Evolutionary conservation across 2,113 vertebrate species (phyloP), one percentile per base, ranked within the genome.

Genomic region (Notarius lentiginosus): DNA sequence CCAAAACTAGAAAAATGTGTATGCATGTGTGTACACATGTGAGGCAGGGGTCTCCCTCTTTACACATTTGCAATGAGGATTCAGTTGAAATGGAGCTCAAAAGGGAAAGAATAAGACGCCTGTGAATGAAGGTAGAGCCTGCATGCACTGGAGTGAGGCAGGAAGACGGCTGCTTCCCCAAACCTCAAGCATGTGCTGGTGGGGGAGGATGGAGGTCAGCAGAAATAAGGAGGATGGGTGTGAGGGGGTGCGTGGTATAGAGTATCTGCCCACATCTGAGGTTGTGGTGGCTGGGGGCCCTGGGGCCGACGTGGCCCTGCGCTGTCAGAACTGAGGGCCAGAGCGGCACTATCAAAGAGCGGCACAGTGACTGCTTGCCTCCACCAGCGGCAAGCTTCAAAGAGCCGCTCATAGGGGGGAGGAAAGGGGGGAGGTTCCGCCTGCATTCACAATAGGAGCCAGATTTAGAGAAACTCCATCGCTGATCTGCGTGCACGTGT

Each of bases 311-410:
- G 91, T 93, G 94, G 94, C 94, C 94, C 88, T 89, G 92, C 92
- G 92, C 88, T 90, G 92, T 91, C 91, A 90, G 91, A 92, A 93
- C 95, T 93, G 91, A 91, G 93, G 93, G 94, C 65, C 92, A 90
- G 92, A 93, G 92, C 94, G 91, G 95, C 53, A 84, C 92, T 94
- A 96, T 97, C 97, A 97, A 96, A 97, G 96, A 89, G 90, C 90
- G 47, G 90, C 91, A 95, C 96, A 96, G 95, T 96, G 95, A 97
- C 94, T 93, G 93, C 92, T 94, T 93, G 93, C 92, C 93, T 96
- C 94, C 92, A 94, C 95, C 95, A 95, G 93, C 95, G 96, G 95
- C 94, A 91, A 66, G 93, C 97, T 97, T 98, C 97, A 98, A 97
- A 98, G 96, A 92, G 91, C 91, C 85, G 92, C 95, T 94, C 94